Evolutionary conservation across 37 sponge, comb jelly and placozoan genomes (phyloP).

Genomic region (Oopsacas minuta): DNA sequence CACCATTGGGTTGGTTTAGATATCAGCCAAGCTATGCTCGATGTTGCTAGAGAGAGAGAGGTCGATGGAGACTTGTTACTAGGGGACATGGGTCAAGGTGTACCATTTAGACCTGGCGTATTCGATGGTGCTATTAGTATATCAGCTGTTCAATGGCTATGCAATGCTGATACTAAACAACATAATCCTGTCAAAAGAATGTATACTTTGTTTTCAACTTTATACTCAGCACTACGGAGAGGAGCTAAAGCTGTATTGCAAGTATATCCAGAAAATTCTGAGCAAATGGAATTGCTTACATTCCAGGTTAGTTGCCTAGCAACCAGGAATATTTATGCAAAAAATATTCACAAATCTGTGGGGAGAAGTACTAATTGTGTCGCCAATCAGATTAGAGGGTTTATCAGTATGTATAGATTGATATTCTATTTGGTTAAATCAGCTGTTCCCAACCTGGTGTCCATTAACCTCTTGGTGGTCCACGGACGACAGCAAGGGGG

Average conservation of each 20-base stretch:
- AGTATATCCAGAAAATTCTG: conserved; percentile 94
- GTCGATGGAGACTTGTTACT: conserved; percentile 86
- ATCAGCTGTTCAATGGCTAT: conserved; percentile 97
- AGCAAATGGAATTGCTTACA: conserved; percentile 84
- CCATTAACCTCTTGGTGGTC: too few relatives aligned
- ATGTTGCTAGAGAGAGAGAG: conserved; percentile 80
- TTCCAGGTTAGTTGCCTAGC: conserved; percentile 29
- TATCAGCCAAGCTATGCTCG: conserved; percentile 83
- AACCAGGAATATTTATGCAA: too few relatives aligned
- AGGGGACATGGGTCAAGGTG: conserved; percentile 90
- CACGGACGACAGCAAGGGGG: too few relatives aligned
- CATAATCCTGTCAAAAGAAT: conserved; percentile 77
- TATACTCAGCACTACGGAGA: conserved; percentile 54
- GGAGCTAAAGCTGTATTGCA: conserved; percentile 94
- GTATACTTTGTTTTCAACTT: conserved; percentile 67
- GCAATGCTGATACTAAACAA: conserved; percentile 88
- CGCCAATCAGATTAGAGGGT: too few relatives aligned
- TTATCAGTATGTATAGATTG: too few relatives aligned
- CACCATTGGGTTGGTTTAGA: conserved; percentile 94
- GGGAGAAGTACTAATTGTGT: too few relatives aligned
- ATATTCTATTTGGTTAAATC: too few relatives aligned
- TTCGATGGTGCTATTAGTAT: conserved; percentile 97
- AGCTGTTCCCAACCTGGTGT: too few relatives aligned
- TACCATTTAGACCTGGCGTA: conserved; percentile 78
- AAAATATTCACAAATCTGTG: too few relatives aligned